A percentile compares a stretch with the other conserved stretches of the same genome.
These are phyloP conservation scores for Rhynchomys soricoides DNA, from an alignment of 2,113 vertebrate species.

Conservation along the genomic window DNA sequence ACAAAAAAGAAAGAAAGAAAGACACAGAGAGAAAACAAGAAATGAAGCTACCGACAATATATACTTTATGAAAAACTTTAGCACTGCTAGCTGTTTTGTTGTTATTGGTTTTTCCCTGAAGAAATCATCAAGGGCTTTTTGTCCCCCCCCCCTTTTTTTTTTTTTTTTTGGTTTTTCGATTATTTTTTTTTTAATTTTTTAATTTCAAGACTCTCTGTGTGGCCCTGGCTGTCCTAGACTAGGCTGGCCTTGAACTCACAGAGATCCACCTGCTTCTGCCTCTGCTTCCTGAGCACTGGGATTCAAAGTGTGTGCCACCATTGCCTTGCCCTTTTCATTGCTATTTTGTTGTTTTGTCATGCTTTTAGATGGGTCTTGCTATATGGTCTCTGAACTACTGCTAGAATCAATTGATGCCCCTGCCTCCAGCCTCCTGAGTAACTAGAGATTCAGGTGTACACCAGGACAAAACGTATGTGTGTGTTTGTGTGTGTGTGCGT, in stretches of 20 bases:
- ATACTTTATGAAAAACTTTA: not conserved
- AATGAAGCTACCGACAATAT: not conserved
- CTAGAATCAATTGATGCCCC: not conserved
- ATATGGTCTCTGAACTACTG: not conserved
- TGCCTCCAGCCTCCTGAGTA: not conserved
- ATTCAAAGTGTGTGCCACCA: not conserved
- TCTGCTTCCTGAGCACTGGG: not conserved
- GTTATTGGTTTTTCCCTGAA: not conserved
- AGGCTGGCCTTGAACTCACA: not conserved
- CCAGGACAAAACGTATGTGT: not conserved
- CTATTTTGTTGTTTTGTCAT: not conserved
- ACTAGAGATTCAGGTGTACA: not conserved
- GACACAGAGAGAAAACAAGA: not conserved
- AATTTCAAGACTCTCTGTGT: not conserved
- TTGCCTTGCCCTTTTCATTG: no score
- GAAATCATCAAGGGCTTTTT: not conserved
- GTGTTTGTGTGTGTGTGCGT: not conserved
- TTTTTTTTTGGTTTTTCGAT: no score
- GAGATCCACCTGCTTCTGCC: not conserved
- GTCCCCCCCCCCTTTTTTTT: no score
- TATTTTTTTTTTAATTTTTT: not conserved
- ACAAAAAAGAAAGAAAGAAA: no score
- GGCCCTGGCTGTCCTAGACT: not conserved
- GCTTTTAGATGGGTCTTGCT: not conserved
- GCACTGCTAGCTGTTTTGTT: conserved; percentile 1